A percentile compares a stretch with the other conserved stretches of the same genome.
Evolutionary conservation across 2,113 vertebrate genomes (phyloP).

Genomic region (Pao palembangensis): DNA sequence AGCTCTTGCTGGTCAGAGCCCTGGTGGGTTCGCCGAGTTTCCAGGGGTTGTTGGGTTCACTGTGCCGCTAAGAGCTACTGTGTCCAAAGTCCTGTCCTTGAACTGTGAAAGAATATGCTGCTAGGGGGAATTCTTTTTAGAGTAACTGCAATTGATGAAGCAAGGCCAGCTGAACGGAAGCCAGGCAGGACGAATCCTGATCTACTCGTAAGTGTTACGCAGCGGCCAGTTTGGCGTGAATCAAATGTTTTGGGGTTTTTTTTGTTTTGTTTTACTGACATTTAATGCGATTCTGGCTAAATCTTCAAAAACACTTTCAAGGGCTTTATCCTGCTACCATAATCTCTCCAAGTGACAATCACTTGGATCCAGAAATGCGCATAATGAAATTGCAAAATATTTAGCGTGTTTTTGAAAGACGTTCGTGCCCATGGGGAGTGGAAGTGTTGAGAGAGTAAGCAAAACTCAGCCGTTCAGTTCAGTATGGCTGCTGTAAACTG

Average conservation of each 20-base stretch:
- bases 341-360: conserved; percentile 16
- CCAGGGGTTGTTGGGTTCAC: conserved; percentile 71
- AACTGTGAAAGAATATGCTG: conserved; percentile 69
- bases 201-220: conserved; percentile 49
- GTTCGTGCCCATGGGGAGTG: conserved; percentile 35
- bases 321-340: neutral
- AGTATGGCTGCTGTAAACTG: conserved; percentile 44
- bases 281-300: conserved; percentile 3
- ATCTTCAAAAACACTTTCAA: conserved; percentile 8
- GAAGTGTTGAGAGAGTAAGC: conserved; percentile 41
- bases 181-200: conserved; percentile 65
- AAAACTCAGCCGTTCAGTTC: conserved; percentile 38
- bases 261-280: conserved; percentile 27
- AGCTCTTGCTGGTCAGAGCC: conserved; percentile 63
- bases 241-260: conserved; percentile 21
- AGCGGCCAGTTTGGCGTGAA: conserved; percentile 14
- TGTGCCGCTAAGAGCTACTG: conserved; percentile 55
- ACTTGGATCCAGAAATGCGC: conserved; percentile 5
- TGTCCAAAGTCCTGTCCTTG: conserved; percentile 71
- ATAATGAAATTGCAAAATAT: conserved; percentile 32
- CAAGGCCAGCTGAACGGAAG: conserved; percentile 58
- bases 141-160: conserved; percentile 68
- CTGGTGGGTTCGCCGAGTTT: conserved; percentile 63
- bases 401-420: conserved; percentile 41
- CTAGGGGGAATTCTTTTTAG: conserved; percentile 66